Conservation (phyloP, 2,888 invertebrate species). For the Megastigmus dorsalis region DNA sequence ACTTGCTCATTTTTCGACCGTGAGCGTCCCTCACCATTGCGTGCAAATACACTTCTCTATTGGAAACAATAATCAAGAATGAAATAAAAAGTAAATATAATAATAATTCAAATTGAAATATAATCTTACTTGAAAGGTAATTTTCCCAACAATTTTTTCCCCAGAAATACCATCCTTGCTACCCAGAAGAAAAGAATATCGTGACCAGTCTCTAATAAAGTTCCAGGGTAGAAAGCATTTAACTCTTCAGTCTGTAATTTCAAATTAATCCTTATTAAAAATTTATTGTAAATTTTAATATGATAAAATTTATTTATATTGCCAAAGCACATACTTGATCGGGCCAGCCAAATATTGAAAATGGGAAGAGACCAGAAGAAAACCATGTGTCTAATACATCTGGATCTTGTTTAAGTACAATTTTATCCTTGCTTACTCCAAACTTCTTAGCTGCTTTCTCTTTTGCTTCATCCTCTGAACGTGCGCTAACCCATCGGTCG, state of each 20-base stretch:
- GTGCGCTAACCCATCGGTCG: constrained; percentile 77
- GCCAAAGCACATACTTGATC: constrained; percentile 79
- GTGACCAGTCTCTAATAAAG: constrained; percentile 96
- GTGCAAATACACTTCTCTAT: constrained; percentile 92
- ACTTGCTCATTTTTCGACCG: constrained; percentile 99
- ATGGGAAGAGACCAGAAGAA: constrained; percentile 96
- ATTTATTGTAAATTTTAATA: constrained; percentile 1
- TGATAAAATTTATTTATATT: neutral
- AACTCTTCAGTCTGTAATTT: constrained; percentile 78
- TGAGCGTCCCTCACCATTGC: constrained; percentile 98
- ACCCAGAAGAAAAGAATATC: constrained; percentile 99
- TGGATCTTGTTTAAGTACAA: constrained; percentile 85
- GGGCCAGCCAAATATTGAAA: constrained; percentile 98
- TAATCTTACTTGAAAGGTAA: constrained; percentile 88
- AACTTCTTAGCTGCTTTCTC: constrained; percentile 86
- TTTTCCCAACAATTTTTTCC: constrained; percentile 90
- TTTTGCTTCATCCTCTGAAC: constrained; percentile 84
- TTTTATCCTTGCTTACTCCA: constrained; percentile 76
- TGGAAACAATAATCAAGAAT: constrained; percentile 45
- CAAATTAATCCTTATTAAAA: neutral
- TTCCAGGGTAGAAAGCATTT: constrained; percentile 92
- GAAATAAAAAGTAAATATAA: neutral
- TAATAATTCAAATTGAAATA: neutral
- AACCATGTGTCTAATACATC: constrained; percentile 99
- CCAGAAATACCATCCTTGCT: constrained; percentile 99